Evolutionary conservation across 2,888 invertebrate species (phyloP), one percentile per base, ranked within the genome.

Genomic region (Acleris emargana): DNA sequence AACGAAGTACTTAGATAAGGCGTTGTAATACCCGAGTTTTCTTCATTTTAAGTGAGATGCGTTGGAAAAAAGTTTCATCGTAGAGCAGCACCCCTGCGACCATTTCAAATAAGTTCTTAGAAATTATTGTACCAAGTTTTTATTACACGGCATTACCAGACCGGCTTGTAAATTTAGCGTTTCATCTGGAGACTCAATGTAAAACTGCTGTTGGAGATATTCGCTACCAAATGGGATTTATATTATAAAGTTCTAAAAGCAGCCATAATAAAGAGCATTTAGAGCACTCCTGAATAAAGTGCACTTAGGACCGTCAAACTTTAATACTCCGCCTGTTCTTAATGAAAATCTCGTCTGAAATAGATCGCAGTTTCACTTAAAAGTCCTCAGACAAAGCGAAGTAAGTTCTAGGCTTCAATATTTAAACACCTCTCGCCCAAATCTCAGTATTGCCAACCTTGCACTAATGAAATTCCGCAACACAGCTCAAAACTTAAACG

Each of bases 121-220:
- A 73, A 64, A 64, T 70, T 72, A 74, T 75, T 69, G 69, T 68
- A 71, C 63, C 51, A 68, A 73, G 71, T 77, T 72, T 73, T 69
- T 70, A 74, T 69, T 71, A 67, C 67, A 71, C 66, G 32, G 68
- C 62, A 62, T 64, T 45, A 64, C 50, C 52, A 58, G 49, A 43
- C 61, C 49, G 50, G 49, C 49, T 51, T 18, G 22, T 49, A 55
- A 66, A 42, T 64, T 54, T 49, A 58, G 42, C 45, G 59, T 69
- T 66, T 59, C 60, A 67, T 67, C 60, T 59, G 32, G 61, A 61
- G n/a, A 67, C 64, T 67, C 55, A 61, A 72, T 43, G 51, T 18
- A 55, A 54, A 55, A 42, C 28, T 62, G 42, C 20, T 42, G 60
- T 51, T 53, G 68, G 43, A 62, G 62, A 66, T 71, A 72, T 69